A percentile compares a stretch with the other conserved stretches of the same genome.
These are phyloP conservation scores for Caenorhabditis becei DNA, from an alignment of 2,888 invertebrate species.

Conservation along the genomic window DNA sequence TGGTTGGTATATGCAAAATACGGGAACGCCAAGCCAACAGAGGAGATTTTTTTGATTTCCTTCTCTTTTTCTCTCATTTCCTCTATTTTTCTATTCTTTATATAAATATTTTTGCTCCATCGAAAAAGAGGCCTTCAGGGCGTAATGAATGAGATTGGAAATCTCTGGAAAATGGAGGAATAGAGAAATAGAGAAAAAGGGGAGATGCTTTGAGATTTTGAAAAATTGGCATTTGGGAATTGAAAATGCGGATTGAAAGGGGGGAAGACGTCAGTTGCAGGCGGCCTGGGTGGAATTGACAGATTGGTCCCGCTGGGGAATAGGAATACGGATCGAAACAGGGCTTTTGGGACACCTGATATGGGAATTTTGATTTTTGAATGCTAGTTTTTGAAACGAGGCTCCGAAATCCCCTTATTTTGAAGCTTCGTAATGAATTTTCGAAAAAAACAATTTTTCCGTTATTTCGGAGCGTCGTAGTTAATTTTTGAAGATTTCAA, in stretches of 20 bases:
- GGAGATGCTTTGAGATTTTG: conserved; percentile 30
- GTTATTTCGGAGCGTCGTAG: too few relatives aligned
- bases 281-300: background rate
- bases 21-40: background rate
- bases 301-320: background rate
- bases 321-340: background rate
- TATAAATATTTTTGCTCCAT: background rate
- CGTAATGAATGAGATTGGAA: too few relatives aligned
- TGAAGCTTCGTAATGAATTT: too few relatives aligned
- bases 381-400: too few relatives aligned
- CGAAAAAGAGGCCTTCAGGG: background rate
- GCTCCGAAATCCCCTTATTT: too few relatives aligned
- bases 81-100: background rate
- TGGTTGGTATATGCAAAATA: too few relatives aligned
- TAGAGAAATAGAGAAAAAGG: background rate
- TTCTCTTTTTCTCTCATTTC: background rate
- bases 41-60: too few relatives aligned
- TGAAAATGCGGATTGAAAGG: background rate
- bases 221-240: conserved; percentile 54
- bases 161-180: background rate
- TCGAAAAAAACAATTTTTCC: too few relatives aligned
- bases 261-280: background rate
- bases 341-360: too few relatives aligned
- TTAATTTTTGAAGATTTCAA: too few relatives aligned
- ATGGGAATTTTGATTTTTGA: too few relatives aligned